Evolutionary conservation across 2,888 invertebrate species (phyloP), one percentile per base, ranked within the genome.

Genomic region (Gisinianus flammeolus): DNA sequence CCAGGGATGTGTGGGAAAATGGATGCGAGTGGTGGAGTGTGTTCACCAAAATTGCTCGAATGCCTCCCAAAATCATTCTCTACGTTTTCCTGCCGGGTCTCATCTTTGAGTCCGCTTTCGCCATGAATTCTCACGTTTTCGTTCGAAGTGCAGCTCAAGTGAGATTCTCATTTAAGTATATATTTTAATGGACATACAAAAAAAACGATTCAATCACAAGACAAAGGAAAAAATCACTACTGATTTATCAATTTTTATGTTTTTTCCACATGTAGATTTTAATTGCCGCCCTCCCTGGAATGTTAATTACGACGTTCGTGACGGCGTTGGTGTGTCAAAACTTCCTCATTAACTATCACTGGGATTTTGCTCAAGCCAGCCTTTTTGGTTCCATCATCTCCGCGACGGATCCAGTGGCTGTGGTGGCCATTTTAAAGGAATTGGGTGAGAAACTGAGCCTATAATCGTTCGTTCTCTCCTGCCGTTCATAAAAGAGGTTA

Each of bases 361-460:
- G 88, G 88, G 80, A 83, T 24, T 87, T 87, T 86, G 81, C 83
- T 4, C 83, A 85, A 26, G 86, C 87, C 3, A 82, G 87, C 77
- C 85, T 88, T 79, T 88, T 88, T 83, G 88, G 88, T 0, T 83
- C 87, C 5, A 87, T 88, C 30, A 85, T 88, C 22, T 87, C 87
- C 79, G 88, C 88, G n/a, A 88, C 88, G 0, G 89, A 88, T 83
- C 88, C 88, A 0, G 87, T 88, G 0, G 88, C 88, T 12, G 88
- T 89, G 0, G 88, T 88, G 10, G 86, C 88, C 2, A 85, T 88
- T 64, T 85, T 89, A 12, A 87, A 87, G 82, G 88, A 88, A 80
- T 77, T 87, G 44, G 88, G 80, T 83, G 24, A 76, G 66, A 10
- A 16, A n/a, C n/a, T n/a, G n/a, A n/a, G 16, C 16, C 16, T n/a